Evolutionary conservation across 2,113 vertebrate species (phyloP).

Genomic region (Tragelaphus strepsiceros): DNA sequence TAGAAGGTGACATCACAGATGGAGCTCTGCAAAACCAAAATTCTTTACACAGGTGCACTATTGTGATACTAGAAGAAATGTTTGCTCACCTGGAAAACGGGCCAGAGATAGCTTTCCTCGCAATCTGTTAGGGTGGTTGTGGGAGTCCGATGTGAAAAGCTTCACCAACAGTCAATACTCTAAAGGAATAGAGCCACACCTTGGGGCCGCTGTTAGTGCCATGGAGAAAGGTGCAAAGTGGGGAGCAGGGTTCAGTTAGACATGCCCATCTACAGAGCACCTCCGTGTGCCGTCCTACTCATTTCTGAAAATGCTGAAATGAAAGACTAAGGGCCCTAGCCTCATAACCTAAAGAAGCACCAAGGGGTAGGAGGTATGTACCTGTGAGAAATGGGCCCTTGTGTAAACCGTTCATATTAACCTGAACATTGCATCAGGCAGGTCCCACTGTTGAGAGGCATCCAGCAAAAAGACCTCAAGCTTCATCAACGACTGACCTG

Average conservation of each 20-base stretch:
- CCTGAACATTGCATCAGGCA: not conserved
- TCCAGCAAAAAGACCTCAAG: not conserved
- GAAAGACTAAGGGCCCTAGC: not conserved
- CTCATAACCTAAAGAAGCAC: not conserved
- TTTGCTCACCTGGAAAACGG: not conserved
- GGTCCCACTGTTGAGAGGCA: not conserved
- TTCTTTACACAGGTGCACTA: not conserved
- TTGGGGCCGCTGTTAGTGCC: not conserved
- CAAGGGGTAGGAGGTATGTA: not conserved
- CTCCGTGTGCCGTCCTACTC: not conserved
- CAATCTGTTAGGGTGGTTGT: not conserved
- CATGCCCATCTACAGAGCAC: fast-evolving
- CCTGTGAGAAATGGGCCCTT: not conserved
- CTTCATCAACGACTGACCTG: not conserved
- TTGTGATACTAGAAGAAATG: not conserved
- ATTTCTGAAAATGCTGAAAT: not conserved
- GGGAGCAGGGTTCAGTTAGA: not conserved
- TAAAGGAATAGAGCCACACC: not conserved
- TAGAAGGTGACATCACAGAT: not conserved
- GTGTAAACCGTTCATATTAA: not conserved
- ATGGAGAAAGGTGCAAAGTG: fast-evolving
- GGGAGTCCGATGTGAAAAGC: not conserved
- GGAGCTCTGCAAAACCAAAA: not conserved
- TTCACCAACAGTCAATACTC: not conserved
- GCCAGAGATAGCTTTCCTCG: not conserved